Evolutionary conservation across 2,113 vertebrate species (phyloP), one percentile per base, ranked within the genome.

Genomic region (Hyla sarda): DNA sequence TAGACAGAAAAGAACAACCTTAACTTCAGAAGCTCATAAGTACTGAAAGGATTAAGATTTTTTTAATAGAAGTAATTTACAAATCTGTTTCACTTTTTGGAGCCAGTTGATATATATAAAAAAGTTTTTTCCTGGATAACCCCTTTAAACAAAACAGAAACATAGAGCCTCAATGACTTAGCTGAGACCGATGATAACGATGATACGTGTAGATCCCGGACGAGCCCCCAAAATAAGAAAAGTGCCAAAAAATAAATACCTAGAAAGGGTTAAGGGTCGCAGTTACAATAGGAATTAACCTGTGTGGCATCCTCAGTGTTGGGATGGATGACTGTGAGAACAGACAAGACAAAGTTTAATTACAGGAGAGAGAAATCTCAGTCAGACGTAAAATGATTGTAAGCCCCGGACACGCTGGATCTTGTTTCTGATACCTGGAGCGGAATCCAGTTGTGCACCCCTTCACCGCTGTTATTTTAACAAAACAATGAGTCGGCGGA

Each of bases 401-500:
- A 82, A 79, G 54, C 23, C n/a, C 19, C 8, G 9, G 80, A 71
- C 79, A 62, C 30, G 81, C 67, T 25, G 23, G 45, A 47, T 34
- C 86, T 76, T 76, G 60, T 78, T 37, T 37, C 65, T 30, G 81
- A 54, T 72, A 50, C 62, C 65, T 82, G 67, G 30, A 50, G 21
- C 75, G 72, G 79, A 74, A 52, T 82, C 77, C 76, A 41, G 52
- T 32, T 25, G 76, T 79, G 76, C 76, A 79, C 52, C 32, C 76
- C 21, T 79, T 58, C 76, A 79, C 52, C 41, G 76, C 76, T 21
- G 16, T 10, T 9, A 58, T 28, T 7, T 10, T 32, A 58, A 41
- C 30, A 21, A 19, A 60, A 14, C 30, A 58, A 4, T n/a, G 34
- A 41, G 54, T 60, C 5, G 37, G 4, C 12, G 12, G 8, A 34